Percentiles rank a stretch among this genome's conserved stretches.
Conservation (phyloP, 2,113 vertebrate species). For the Empidonax traillii region DNA sequence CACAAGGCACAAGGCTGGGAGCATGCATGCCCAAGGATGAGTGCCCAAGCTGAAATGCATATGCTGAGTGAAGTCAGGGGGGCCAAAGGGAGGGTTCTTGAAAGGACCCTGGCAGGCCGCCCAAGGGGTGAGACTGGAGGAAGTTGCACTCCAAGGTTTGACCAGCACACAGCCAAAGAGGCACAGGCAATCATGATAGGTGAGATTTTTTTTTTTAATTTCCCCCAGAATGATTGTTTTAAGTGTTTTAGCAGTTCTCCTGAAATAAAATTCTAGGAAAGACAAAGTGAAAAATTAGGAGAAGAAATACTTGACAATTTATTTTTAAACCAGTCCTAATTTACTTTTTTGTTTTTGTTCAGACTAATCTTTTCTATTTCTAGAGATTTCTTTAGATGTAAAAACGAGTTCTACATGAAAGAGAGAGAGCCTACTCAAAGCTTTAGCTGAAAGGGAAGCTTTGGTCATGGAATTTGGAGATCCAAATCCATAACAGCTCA, state of each 20-base stretch:
- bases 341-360: not conserved
- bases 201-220: not conserved
- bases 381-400: not conserved
- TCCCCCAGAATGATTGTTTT: not conserved
- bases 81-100: rapidly evolving
- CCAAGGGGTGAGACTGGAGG: rapidly evolving
- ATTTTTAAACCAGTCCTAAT: not conserved
- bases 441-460: not conserved
- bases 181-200: not conserved
- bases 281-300: not conserved
- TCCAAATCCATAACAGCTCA: not conserved
- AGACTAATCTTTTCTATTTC: not conserved
- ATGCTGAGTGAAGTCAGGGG: not conserved
- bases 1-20: rapidly evolving
- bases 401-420: not conserved
- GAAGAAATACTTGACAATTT: not conserved
- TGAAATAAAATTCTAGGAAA: not conserved
- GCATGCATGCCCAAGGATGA: not conserved
- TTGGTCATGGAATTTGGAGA: not conserved
- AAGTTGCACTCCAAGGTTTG: rapidly evolving
- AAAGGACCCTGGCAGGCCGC: not conserved
- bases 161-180: not conserved
- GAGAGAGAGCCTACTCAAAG: not conserved
- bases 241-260: not conserved
- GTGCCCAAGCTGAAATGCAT: not conserved